phyloP scores from a whole-genome alignment of 2,888 invertebrate genomes.

The Tenthredo livida region DNA sequence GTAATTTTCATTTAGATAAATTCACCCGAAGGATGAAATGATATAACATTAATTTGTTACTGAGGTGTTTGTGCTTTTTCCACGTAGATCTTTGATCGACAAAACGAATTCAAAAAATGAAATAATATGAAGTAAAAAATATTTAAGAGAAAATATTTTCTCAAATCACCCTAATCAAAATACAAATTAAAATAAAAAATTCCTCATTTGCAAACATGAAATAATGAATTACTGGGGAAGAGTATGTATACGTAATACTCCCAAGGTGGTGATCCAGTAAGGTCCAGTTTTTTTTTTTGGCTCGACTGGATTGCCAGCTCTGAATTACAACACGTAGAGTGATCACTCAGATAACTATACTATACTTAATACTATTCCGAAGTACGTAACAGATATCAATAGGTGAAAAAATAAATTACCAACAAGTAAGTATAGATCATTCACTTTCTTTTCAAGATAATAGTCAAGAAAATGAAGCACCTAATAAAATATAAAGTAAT shows the following conservation, averaged over 20 bases:
- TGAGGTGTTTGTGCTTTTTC: not conserved
- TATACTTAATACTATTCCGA: not conserved
- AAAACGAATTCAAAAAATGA: not conserved
- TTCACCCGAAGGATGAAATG: too few species aligned
- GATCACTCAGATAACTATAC: not conserved
- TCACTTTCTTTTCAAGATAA: not conserved
- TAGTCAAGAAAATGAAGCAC: too few species aligned
- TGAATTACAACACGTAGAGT: not conserved
- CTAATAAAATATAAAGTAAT: too few species aligned
- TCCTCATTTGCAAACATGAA: not conserved
- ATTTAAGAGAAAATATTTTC: not conserved
- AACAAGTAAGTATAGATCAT: not conserved
- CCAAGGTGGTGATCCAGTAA: not conserved
- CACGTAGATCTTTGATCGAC: not conserved
- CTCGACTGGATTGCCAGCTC: not conserved
- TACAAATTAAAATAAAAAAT: not conserved
- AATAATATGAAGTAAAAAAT: not conserved
- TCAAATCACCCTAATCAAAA: not conserved
- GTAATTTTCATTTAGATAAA: too few species aligned
- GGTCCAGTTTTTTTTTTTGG: not conserved
- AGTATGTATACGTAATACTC: not conserved
- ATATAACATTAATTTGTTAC: too few species aligned
- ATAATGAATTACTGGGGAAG: not conserved
- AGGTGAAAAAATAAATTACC: not conserved
- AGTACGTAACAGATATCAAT: not conserved